A percentile compares a stretch with the other conserved stretches of the same genome.
Conservation (phyloP, 2,797 vertebrate species). For the Oreonectes daqikongensis region DNA sequence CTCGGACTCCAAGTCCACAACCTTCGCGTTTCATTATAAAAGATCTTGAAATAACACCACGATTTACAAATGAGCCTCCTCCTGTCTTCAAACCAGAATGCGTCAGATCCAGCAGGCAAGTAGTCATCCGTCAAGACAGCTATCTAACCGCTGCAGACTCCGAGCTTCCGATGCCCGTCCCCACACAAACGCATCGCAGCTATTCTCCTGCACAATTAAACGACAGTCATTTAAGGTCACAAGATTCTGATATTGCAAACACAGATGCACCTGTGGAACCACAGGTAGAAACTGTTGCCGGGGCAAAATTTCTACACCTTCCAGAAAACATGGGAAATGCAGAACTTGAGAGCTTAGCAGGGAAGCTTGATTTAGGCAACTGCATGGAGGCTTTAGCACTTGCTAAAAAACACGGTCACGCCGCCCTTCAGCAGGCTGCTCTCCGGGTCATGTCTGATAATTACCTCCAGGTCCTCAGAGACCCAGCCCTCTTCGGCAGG, state of each 20-base stretch:
- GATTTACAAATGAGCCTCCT: constrained; percentile 30
- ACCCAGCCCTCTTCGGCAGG: constrained; percentile 77
- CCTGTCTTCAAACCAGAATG: constrained; percentile 48
- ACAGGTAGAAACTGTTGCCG: constrained; percentile 61
- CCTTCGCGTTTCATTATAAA: constrained; percentile 62
- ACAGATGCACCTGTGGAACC: constrained; percentile 35
- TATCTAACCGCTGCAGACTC: constrained; percentile 77
- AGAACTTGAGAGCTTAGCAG: constrained; percentile 68
- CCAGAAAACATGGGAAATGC: constrained; percentile 57
- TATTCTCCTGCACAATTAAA: constrained; percentile 4
- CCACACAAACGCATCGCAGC: constrained; percentile 35
- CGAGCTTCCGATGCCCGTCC: constrained; percentile 70
- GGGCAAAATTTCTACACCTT: constrained; percentile 66
- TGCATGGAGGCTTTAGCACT: constrained; percentile 81
- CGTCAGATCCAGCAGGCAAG: constrained; percentile 56
- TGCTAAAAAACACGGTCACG: constrained; percentile 83
- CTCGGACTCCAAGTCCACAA: constrained; percentile 65
- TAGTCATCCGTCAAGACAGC: constrained; percentile 76
- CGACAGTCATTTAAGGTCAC: constrained; percentile 37
- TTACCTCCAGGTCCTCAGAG: constrained; percentile 88
- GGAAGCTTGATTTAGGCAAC: constrained; percentile 86
- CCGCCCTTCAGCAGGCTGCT: constrained; percentile 74
- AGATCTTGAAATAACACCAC: constrained; percentile 66
- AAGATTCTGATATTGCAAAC: constrained; percentile 49
- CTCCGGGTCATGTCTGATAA: constrained; percentile 91